phyloP scores from a whole-genome alignment of 2,113 vertebrate genomes.

The Chionomys nivalis region DNA sequence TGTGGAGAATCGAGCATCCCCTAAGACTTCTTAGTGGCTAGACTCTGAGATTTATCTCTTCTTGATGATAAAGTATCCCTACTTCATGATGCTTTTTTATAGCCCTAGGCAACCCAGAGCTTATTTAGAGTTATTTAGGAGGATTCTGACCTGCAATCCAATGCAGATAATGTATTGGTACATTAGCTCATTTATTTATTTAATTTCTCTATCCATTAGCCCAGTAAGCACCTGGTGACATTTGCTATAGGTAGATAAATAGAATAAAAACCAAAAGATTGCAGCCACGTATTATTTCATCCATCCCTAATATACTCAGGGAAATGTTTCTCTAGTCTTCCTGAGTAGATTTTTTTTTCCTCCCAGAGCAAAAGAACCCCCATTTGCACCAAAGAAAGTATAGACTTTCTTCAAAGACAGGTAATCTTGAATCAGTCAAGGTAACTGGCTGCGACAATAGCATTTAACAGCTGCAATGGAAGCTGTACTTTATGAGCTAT shows the following conservation, averaged over 20 bases:
- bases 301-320: conserved; percentile 67
- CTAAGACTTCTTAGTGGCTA: background rate
- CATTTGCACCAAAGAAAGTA: conserved; percentile 65
- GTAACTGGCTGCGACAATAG: conserved; percentile 66
- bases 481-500: conserved; percentile 68
- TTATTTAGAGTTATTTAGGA: conserved; percentile 44
- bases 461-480: conserved; percentile 60
- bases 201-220: conserved; percentile 51
- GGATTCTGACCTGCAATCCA: conserved; percentile 9
- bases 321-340: conserved; percentile 62
- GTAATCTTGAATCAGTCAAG: conserved; percentile 66
- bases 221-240: background rate
- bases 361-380: conserved; percentile 26
- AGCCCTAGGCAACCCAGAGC: background rate
- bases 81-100: background rate
- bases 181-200: conserved; percentile 41
- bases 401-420: conserved; percentile 70
- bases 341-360: conserved; percentile 52
- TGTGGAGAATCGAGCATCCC: background rate
- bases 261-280: conserved; percentile 54
- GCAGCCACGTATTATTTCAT: conserved; percentile 59
- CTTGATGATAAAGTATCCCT: background rate
- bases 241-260: conserved; percentile 48
- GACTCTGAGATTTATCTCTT: background rate
- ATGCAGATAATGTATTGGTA: conserved; percentile 28